Evolutionary conservation across 2,113 vertebrate species (phyloP), one percentile per base, ranked within the genome.

Genomic region (Brevimyrus niger): DNA sequence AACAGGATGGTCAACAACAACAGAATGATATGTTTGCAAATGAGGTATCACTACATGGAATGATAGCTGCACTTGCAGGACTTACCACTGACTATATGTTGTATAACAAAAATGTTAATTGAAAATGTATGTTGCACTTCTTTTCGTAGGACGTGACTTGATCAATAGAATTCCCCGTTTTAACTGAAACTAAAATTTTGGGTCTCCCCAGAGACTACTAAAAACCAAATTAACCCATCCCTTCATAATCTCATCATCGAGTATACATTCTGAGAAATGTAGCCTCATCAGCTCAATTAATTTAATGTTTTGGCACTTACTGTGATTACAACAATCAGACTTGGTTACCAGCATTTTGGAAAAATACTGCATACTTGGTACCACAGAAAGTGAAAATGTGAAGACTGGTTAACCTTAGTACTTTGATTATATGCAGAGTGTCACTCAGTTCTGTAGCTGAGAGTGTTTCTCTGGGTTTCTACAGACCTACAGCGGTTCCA

Each of bases 401-500:
- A 61, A 61, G n/a, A 23, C 55, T 61, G 55, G 27, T 15, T 73
- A 73, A 73, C 11, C 27, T 73, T 35, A 35, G 27, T 73, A 10
- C 31, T 73, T 35, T 76, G 31, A 17, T 76, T 35, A 38, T 31
- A 76, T 76, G 31, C 38, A 76, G 27, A 76, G 31, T 76, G 15
- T 31, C 69, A 76, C 15, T 80, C 11, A 42, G 35, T 80, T 15
- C 35, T 38, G 73, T 80, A 80, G 31, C 47, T 58, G 31, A 83
- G 31, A 61, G 11, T 11, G 10, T 8, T 31, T 58, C 27, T 48
- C 87, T 50, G 27, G 35, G 38, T 23, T 85, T 50, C 47, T 88
- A 2, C 48, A 99, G 98, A 99, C 98, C 0, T 99, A 97, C 94
- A 98, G 96, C 13, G 98, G 98, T 88, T 98, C 98, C 88, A 99